Evolutionary conservation across 2,113 vertebrate species (phyloP), one percentile per base, ranked within the genome.

Genomic region (Antigone vipio): DNA sequence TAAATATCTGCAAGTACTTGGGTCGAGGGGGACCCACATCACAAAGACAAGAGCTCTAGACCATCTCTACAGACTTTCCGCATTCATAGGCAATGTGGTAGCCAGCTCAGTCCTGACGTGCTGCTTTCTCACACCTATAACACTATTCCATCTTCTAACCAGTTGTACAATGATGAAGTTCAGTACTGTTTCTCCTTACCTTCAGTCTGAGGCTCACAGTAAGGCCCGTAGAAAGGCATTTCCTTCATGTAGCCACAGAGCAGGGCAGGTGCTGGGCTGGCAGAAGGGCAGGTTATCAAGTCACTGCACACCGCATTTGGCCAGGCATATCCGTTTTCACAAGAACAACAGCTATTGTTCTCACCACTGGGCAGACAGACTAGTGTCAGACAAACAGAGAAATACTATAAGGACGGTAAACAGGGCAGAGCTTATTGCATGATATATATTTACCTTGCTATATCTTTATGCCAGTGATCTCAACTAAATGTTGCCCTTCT

Each of bases 251-350:
- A 98, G 78, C 47, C 32, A 29, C 98, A 98, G 7, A 23, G 24
- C 26, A 62, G 53, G n/a, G 30, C 27, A 1, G 27, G 8, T 32
- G 58, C 16, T 49, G 9, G 14, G 22, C 60, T 49, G 29, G 1
- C 12, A 13, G 45, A 58, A 72, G 84, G 85, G 62, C 97, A 98
- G 56, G 89, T 78, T 34, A 66, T 29, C 45, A 49, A n/a, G 30
- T 69, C 93, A 47, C 66, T n/a, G 27, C 97, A 98, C 12, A 20
- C 53, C 0, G 34, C 64, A 30, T 34, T 89, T 2, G 97, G 97
- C 98, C 98, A 98, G 67, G 45, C 58, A 4, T 98, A 97, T 18
- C 97, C 97, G 49, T 42, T 20, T 82, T 98, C 98, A 42, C 98
- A 98, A 53, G 86, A 97, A 69, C 98, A 98, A 60, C 92, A 86